Evolutionary conservation across 2,797 vertebrate genomes (phyloP).

Genomic region (Sebastolobus altivelis): DNA sequence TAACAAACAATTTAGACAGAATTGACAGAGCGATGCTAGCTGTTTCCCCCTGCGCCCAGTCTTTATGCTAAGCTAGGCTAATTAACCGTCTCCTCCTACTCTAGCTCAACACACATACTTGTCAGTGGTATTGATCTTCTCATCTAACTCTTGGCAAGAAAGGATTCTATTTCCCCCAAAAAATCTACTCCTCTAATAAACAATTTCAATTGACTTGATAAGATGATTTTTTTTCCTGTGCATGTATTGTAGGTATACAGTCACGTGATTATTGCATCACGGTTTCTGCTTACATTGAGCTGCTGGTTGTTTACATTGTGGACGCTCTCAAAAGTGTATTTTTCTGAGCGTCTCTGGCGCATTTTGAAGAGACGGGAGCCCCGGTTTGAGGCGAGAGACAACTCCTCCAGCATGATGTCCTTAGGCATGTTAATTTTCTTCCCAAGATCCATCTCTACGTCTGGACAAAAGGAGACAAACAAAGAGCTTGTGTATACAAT

Average conservation of each 20-base stretch:
- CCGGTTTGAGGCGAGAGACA: constrained; percentile 92
- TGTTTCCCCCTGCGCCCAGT: neutral
- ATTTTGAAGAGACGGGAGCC: constrained; percentile 96
- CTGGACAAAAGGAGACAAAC: constrained; percentile 73
- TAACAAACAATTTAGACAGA: neutral
- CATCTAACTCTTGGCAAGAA: constrained; percentile 1
- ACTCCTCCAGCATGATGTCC: constrained; percentile 98
- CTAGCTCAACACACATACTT: neutral
- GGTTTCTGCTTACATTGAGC: constrained; percentile 85
- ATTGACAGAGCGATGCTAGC: neutral
- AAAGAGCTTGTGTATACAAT: neutral
- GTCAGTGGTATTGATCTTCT: neutral
- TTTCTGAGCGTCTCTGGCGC: constrained; percentile 95
- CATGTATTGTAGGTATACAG: neutral
- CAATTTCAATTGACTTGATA: neutral
- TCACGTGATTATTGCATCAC: neutral
- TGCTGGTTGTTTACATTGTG: constrained; percentile 88
- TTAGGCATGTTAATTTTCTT: constrained; percentile 93
- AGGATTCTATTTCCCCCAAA: neutral
- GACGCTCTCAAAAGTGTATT: constrained; percentile 95
- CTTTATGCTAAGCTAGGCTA: neutral
- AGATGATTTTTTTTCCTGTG: neutral
- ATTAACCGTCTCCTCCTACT: neutral
- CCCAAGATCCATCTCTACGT: constrained; percentile 89
- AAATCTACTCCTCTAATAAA: neutral